Evolutionary conservation across 2,113 vertebrate genomes (phyloP).

Genomic region (Microcebus griseorufus): DNA sequence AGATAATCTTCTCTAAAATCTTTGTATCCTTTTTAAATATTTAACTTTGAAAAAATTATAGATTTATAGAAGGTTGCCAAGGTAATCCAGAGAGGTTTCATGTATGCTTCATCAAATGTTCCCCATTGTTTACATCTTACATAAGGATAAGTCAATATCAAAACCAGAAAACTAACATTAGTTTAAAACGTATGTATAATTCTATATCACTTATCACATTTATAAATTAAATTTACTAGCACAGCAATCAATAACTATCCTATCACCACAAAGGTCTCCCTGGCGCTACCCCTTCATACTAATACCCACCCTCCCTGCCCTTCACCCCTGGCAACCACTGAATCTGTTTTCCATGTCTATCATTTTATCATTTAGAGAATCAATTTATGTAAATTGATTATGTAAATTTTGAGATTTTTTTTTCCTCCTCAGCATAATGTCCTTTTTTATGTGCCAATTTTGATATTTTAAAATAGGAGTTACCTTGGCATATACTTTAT

Average conservation of each 20-base stretch:
- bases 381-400: not conserved
- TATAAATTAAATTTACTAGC: not conserved
- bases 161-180: not conserved
- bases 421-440: not conserved
- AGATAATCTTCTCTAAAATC: not conserved
- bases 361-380: not conserved
- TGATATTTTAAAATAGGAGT: not conserved
- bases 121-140: not conserved
- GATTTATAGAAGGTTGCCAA: too few relatives aligned
- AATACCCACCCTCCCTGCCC: rapidly evolving
- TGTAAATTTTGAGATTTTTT: not conserved
- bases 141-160: not conserved
- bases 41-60: not conserved
- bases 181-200: not conserved
- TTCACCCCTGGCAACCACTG: not conserved
- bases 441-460: not conserved
- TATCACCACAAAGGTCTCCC: not conserved
- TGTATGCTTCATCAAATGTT: not conserved
- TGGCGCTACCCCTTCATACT: not conserved
- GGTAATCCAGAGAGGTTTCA: not conserved
- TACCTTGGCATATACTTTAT: rapidly evolving
- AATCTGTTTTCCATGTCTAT: not conserved
- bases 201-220: not conserved
- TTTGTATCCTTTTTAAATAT: not conserved
- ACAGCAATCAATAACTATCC: not conserved